Evolutionary conservation across 2,113 vertebrate genomes (phyloP).

Genomic region (Phoenicopterus ruber): DNA sequence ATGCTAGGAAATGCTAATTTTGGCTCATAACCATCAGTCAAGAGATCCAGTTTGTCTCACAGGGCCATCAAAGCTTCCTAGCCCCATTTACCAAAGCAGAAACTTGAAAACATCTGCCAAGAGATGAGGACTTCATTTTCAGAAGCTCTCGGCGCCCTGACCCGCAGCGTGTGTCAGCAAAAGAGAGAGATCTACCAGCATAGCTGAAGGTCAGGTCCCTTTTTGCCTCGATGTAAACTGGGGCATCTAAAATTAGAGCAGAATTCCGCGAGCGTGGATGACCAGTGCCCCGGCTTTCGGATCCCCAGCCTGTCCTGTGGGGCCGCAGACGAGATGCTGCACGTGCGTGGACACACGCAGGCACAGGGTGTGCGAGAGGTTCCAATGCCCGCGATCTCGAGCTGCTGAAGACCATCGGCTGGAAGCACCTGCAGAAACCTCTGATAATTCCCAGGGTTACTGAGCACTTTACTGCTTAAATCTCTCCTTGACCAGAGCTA

Average conservation of each 20-base stretch:
- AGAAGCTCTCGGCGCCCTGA: not conserved
- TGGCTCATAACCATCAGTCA: not conserved
- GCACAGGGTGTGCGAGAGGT: not conserved
- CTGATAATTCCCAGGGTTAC: not conserved
- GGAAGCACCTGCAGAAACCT: conserved; percentile 1
- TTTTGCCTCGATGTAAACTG: not conserved
- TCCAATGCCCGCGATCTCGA: not conserved
- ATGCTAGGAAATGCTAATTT: not conserved
- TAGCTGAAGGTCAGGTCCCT: not conserved
- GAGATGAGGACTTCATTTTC: not conserved
- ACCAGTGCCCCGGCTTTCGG: not conserved
- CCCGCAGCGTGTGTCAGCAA: not conserved
- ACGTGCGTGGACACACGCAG: not conserved
- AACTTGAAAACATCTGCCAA: not conserved
- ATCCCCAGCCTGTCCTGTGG: not conserved
- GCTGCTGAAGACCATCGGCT: not conserved
- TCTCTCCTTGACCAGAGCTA: conserved; percentile 1
- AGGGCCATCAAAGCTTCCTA: not conserved
- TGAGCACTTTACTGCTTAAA: not conserved
- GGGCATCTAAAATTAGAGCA: not conserved
- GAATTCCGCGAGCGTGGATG: not conserved
- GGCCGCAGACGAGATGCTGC: not conserved
- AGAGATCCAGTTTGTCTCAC: not conserved
- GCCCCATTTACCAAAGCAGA: not conserved
- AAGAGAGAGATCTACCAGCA: not conserved